phyloP scores from a whole-genome alignment of 2,797 vertebrate genomes.

The Coregonus ussuriensis region DNA sequence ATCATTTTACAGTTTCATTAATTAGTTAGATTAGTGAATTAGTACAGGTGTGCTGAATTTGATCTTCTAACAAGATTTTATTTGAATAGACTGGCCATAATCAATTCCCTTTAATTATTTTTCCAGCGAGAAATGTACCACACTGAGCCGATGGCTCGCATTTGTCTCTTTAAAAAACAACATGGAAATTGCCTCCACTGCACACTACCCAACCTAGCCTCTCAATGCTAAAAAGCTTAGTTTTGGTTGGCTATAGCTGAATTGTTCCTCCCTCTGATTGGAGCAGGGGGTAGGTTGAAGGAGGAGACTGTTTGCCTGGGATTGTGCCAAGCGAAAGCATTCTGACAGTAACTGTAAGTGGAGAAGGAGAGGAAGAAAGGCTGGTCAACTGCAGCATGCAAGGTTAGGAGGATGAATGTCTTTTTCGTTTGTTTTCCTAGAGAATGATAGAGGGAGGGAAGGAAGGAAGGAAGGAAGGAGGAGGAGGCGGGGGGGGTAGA shows the following conservation, averaged over 20 bases:
- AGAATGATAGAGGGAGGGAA: neutral
- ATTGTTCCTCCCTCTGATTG: conserved; percentile 30
- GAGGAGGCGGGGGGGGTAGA: conserved; percentile 16
- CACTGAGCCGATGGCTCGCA: too few species aligned
- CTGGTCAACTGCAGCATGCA: conserved; percentile 31
- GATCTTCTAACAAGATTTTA: too few species aligned
- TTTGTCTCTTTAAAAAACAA: too few species aligned
- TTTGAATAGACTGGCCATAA: too few species aligned
- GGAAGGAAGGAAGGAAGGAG: too few species aligned
- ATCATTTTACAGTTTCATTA: too few species aligned
- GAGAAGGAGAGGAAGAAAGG: conserved; percentile 25
- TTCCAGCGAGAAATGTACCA: too few species aligned
- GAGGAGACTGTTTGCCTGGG: conserved; percentile 21
- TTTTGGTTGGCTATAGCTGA: conserved; percentile 31
- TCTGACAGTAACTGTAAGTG: conserved; percentile 41
- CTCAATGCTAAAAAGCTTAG: conserved; percentile 18
- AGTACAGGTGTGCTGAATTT: too few species aligned
- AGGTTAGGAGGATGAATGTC: conserved; percentile 32
- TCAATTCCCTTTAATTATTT: too few species aligned
- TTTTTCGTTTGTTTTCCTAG: conserved; percentile 39
- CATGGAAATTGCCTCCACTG: neutral
- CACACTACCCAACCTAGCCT: neutral
- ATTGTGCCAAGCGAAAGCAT: conserved; percentile 22
- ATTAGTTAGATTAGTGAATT: too few species aligned
- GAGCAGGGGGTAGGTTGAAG: conserved; percentile 9